Conservation (phyloP, 2,113 vertebrate genomes). For the Hymenochirus boettgeri region DNA sequence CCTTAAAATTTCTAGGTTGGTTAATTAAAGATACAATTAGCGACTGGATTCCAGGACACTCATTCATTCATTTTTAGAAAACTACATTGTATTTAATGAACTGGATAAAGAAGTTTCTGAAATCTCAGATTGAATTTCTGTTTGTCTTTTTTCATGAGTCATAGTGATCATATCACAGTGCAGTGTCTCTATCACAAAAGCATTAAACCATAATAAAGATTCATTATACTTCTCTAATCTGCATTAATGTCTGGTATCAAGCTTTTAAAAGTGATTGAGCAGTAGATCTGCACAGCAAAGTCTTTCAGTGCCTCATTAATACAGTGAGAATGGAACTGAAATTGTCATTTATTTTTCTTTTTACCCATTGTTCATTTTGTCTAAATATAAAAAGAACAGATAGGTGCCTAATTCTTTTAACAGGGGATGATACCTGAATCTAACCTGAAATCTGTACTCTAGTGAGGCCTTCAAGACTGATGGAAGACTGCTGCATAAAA, state of each 20-base stretch:
- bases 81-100: no score
- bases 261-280: not conserved
- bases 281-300: fast-evolving
- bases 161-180: not conserved
- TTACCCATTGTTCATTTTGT: not conserved
- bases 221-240: slow-evolving; percentile 13
- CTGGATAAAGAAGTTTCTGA: no score
- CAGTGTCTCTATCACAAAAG: slow-evolving; percentile 5
- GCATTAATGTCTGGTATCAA: slow-evolving; percentile 10
- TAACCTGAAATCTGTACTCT: slow-evolving; percentile 18
- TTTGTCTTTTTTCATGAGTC: slow-evolving; percentile 1
- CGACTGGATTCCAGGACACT: no score
- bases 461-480: slow-evolving; percentile 49
- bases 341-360: slow-evolving; percentile 30
- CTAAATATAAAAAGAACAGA: slow-evolving; percentile 23
- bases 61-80: no score
- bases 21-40: no score
- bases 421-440: slow-evolving; percentile 51
- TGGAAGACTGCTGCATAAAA: slow-evolving; percentile 59
- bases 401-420: slow-evolving; percentile 47
- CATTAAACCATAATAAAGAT: not conserved
- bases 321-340: slow-evolving; percentile 35
- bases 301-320: slow-evolving; percentile 11
- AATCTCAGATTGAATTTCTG: not conserved
- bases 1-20: no score